phyloP scores from a whole-genome alignment of 2,797 vertebrate genomes.

The Hyperoplus immaculatus region DNA sequence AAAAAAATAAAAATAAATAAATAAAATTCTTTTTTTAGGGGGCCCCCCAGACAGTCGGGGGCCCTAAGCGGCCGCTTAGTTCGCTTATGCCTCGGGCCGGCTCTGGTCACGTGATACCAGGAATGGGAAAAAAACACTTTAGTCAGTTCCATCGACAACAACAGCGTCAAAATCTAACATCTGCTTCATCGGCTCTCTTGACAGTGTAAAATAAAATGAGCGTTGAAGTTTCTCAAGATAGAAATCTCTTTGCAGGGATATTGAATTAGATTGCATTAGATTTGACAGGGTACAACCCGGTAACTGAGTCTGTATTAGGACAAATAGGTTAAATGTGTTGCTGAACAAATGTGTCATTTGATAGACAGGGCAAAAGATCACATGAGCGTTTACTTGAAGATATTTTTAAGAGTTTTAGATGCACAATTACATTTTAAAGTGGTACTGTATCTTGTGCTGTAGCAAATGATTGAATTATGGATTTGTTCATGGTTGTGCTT shows the following conservation, averaged over 20 bases:
- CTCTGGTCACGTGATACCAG: too few species aligned
- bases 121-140: too few species aligned
- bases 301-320: not conserved
- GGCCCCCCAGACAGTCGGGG: too few species aligned
- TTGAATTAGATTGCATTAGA: not conserved
- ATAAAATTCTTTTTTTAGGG: too few species aligned
- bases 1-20: too few species aligned
- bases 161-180: not conserved
- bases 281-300: not conserved
- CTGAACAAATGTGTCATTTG: not conserved
- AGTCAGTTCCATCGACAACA: not conserved
- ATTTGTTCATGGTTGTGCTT: not conserved
- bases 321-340: not conserved
- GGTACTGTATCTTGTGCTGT: not conserved
- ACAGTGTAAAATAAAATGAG: not conserved
- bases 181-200: not conserved
- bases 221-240: not conserved
- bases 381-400: not conserved
- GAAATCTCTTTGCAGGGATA: not conserved
- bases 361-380: not conserved
- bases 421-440: not conserved
- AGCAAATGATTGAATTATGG: too few species aligned
- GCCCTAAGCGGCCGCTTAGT: too few species aligned
- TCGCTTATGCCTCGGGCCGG: too few species aligned
- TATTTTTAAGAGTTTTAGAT: not conserved